Base-by-base conservation (phyloP, 2,113 vertebrate species). In the Platichthys flesus region DNA sequence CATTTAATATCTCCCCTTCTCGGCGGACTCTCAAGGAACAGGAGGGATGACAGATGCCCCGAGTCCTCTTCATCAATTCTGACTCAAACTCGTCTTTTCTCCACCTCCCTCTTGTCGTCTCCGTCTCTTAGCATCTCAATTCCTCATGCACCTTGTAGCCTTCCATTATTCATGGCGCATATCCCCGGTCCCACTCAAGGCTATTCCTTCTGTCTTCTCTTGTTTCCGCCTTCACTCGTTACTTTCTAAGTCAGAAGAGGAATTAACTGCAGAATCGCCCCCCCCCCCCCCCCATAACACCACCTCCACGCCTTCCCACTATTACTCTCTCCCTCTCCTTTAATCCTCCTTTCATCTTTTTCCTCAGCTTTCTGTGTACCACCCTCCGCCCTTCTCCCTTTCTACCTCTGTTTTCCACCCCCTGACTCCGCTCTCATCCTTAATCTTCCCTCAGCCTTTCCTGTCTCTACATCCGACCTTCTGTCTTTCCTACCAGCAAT, bases 131-230 rank as follows among this genome's bases (percentile, higher is more conserved):
- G 65, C 71, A 62, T 84, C 80, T 85, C 78, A 81, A 79, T 83
- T 71, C 69, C 67, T 78, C 37, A 52, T 72, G 67, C 79, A 77
- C 73, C 74, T 54, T 71, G 52, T 71, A 23, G 79, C 77, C 59
- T 63, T 85, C 74, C 76, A 85, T 90, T 88, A 88, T 91, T 91
- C 83, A 90, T 78, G 9, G 1, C 2, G 56, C 56, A 74, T 24
- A 78, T 82, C 80, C 70, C 59, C 6, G 23, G 49, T 57, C 62
- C 51, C 72, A 85, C 79, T 85, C 67, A 73, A 65, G 70, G 67
- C 87, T 69, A 62, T 88, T 81, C 69, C 64, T 45, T 37, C 64
- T 56, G 61, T 76, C 73, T 81, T 67, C 73, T 23, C 59, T 71
- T 55, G 47, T 78, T 83, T 73, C 58, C 76, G 61, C 40, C 20